Percentiles rank a stretch among this genome's conserved stretches.
phyloP scores from a whole-genome alignment of 1,140 invertebrate species.

The Trachymyrmex cornetzi region DNA sequence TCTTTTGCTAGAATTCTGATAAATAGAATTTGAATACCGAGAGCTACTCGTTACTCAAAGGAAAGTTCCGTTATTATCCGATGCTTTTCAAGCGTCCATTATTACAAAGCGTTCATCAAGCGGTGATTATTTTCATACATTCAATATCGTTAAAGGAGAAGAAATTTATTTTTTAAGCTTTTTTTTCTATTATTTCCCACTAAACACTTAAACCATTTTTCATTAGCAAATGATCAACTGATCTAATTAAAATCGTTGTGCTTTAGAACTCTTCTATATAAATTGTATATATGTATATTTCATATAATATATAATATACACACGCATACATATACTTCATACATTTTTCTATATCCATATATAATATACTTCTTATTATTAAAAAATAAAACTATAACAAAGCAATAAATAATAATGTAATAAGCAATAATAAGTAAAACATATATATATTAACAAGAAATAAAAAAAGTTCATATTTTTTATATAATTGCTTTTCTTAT shows the following conservation, averaged over 20 bases:
- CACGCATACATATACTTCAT: too few relatives aligned
- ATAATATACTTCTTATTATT: not conserved
- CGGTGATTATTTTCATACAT: constrained; percentile 44
- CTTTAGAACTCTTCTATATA: not conserved
- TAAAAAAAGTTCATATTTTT: too few relatives aligned
- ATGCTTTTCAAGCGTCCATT: not conserved
- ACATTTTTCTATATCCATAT: not conserved
- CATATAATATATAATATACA: too few relatives aligned
- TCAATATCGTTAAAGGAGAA: not conserved
- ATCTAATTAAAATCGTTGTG: not conserved
- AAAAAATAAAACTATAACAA: too few relatives aligned
- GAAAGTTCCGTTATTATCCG: constrained; percentile 34
- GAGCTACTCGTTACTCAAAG: constrained; percentile 20
- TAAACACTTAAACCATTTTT: constrained; percentile 31
- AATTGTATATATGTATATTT: too few relatives aligned
- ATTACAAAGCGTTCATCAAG: too few relatives aligned
- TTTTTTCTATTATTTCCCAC: not conserved
- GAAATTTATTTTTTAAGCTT: constrained; percentile 38
- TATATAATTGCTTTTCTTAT: too few relatives aligned
- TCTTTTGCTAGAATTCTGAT: constrained; percentile 36
- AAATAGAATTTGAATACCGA: constrained; percentile 42
- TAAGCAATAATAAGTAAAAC: too few relatives aligned
- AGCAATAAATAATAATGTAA: too few relatives aligned
- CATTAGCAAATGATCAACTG: constrained; percentile 23
- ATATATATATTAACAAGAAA: too few relatives aligned